These are phyloP conservation scores for Clytia hemisphaerica DNA, from an alignment of 30 jellyfish, hydroid and myxozoan species.

Conservation along the genomic window DNA sequence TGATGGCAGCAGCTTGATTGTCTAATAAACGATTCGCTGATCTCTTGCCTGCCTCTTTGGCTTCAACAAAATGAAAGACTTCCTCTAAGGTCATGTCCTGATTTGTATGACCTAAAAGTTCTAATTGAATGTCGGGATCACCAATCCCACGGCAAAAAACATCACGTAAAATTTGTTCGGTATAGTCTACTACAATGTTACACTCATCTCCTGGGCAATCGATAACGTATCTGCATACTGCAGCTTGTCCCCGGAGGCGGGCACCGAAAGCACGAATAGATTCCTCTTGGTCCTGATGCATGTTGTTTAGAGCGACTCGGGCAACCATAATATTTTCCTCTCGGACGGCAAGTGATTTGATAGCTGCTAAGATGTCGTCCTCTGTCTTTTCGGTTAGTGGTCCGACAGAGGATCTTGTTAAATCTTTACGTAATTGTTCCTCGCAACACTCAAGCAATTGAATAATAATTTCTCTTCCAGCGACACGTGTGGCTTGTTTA, in stretches of 20 bases:
- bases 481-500: slow-evolving; percentile 13
- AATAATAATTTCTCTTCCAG: slow-evolving; percentile 18
- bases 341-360: slow-evolving; percentile 9
- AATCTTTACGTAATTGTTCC: slow-evolving; percentile 25
- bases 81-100: slow-evolving; percentile 22
- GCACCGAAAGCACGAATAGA: slow-evolving; percentile 25
- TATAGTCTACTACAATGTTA: neutral
- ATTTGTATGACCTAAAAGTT: slow-evolving; percentile 9
- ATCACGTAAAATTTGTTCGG: slow-evolving; percentile 8
- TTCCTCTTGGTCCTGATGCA: no score
- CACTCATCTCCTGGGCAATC: slow-evolving; percentile 21
- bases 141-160: slow-evolving; percentile 20
- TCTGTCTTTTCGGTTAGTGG: slow-evolving; percentile 18
- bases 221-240: slow-evolving; percentile 12
- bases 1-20: neutral
- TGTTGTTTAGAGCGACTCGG: slow-evolving; percentile 8
- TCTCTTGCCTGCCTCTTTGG: slow-evolving; percentile 12
- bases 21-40: neutral
- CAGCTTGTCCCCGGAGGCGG: slow-evolving; percentile 27
- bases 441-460: slow-evolving; percentile 42
- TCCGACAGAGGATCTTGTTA: slow-evolving; percentile 31
- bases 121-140: slow-evolving; percentile 18
- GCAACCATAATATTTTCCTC: slow-evolving; percentile 29
- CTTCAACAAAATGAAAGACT: slow-evolving; percentile 4
- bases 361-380: slow-evolving; percentile 10